Evolutionary conservation across 2,113 vertebrate species (phyloP).

Genomic region (Campylomormyrus tamandua): DNA sequence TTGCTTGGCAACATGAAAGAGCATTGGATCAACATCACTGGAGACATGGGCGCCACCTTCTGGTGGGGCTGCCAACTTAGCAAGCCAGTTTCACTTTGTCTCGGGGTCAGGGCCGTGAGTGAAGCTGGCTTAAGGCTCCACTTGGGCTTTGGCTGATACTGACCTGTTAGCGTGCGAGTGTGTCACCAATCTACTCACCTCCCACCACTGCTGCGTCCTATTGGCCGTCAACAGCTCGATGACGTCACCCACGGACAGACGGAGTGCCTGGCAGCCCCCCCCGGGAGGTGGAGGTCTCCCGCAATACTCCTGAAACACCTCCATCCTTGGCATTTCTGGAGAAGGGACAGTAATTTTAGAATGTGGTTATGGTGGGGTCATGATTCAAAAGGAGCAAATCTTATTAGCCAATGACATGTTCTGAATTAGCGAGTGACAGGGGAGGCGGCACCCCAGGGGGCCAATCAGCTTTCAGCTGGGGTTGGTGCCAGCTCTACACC

Average conservation of each 20-base stretch:
- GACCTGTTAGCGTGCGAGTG: not conserved
- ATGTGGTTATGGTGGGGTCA: not conserved
- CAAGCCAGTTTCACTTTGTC: not conserved
- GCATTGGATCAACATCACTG: not conserved
- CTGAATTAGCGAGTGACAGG: not conserved
- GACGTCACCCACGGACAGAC: conserved; percentile 68
- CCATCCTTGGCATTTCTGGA: conserved; percentile 80
- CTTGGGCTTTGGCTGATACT: not conserved
- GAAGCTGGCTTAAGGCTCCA: not conserved
- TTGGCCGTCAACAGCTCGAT: conserved; percentile 76
- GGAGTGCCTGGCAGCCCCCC: conserved; percentile 65
- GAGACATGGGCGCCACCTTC: not conserved
- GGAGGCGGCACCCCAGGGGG: not conserved
- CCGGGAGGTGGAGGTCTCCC: conserved; percentile 77
- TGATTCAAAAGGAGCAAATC: not conserved
- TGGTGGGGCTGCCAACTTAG: not conserved
- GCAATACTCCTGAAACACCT: conserved; percentile 71
- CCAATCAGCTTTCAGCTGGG: not conserved
- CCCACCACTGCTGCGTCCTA: conserved; percentile 79
- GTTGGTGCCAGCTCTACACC: not conserved
- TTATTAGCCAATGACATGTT: not conserved
- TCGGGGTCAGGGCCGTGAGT: not conserved
- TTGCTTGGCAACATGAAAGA: not conserved
- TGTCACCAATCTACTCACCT: conserved; percentile 57
- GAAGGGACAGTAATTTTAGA: not conserved